These are phyloP conservation scores for Tetropium fuscum DNA, from an alignment of 2,888 invertebrate species.

Conservation along the genomic window DNA sequence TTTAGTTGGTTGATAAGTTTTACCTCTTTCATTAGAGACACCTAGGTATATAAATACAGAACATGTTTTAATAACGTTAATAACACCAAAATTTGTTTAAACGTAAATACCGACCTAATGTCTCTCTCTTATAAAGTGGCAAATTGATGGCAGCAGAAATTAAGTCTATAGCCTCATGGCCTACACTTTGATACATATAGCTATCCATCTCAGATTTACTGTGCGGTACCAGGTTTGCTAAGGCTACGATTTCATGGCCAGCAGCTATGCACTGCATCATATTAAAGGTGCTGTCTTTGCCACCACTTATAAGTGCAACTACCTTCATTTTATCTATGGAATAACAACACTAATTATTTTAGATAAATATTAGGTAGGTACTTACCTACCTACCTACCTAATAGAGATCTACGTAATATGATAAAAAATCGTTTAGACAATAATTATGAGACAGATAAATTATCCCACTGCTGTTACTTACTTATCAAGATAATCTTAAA, in stretches of 20 bases:
- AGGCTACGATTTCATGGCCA: constrained; percentile 94
- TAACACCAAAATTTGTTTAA: too few species aligned
- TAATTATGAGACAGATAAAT: too few species aligned
- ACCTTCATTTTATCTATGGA: constrained; percentile 87
- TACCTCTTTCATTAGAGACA: constrained; percentile 81
- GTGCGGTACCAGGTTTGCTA: constrained; percentile 94
- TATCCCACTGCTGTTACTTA: too few species aligned
- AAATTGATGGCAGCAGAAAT: constrained; percentile 95
- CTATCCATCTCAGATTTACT: constrained; percentile 76
- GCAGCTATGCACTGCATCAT: constrained; percentile 98
- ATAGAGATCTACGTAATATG: too few species aligned
- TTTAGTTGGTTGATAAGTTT: constrained; percentile 82
- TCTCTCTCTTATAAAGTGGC: constrained; percentile 88
- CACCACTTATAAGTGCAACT: constrained; percentile 94
- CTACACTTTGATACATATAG: constrained; percentile 99
- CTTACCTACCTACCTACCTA: too few species aligned
- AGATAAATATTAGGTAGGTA: too few species aligned
- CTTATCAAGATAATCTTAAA: too few species aligned
- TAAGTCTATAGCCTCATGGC: constrained; percentile 92
- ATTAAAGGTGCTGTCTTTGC: constrained; percentile 99
- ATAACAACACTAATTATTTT: too few species aligned
- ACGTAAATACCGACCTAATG: constrained; percentile 72
- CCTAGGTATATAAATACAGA: constrained; percentile 64
- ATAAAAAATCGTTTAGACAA: too few species aligned
- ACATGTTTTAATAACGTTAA: too few species aligned